Base-by-base conservation (phyloP, 2,113 vertebrate species). In the Mastomys natalensis region DNA sequence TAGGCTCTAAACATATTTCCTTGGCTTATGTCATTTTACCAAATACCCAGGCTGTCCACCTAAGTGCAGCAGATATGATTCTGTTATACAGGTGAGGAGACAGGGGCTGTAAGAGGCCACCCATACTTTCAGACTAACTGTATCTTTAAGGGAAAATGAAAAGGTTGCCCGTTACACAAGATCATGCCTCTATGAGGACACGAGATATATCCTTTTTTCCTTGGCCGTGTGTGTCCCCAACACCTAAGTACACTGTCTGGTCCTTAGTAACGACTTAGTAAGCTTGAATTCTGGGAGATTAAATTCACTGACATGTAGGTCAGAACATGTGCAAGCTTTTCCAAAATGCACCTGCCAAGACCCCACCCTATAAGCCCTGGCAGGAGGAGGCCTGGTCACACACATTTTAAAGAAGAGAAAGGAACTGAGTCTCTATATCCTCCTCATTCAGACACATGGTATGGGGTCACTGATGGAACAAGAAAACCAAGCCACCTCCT, bases 381-480 rank as follows among this genome's bases (percentile, higher is more conserved):
- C 8, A 40, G 37, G 29, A 58, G 58, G 16, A 17, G 4, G 29
- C 13, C 34, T 21, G 9, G 53, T 48, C 58, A 31, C 40, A 51
- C 31, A 60, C 22, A 43, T 58, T 81, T 89, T 40, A 17, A 86
- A 96, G 87, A 64, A 68, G 53, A 34, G 66, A 84, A 68, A 13
- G 68, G 29, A 86, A 29, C 43, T 29, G 58, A 40, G 26, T 95
- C n/a, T 94, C 48, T 64, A 92, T n/a, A 70, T 34, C 84, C 34
- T 60, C 87, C 95, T 90, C 68, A 95, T 77, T 94, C 70, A 72
- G n/a, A 94, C 45, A 53, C 64, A 68, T 77, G 72, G 74, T 88
- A 88, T 95, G 90, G 48, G 96, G 78, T 94, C 84, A 60, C 48
- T 2, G 2, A 74, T 29, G 21, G 45, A 82, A 78, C 58, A 73